A percentile compares a stretch with the other conserved stretches of the same genome.
These are phyloP conservation scores for Temnothorax longispinosus DNA, from an alignment of 1,140 invertebrate species.

Conservation along the genomic window DNA sequence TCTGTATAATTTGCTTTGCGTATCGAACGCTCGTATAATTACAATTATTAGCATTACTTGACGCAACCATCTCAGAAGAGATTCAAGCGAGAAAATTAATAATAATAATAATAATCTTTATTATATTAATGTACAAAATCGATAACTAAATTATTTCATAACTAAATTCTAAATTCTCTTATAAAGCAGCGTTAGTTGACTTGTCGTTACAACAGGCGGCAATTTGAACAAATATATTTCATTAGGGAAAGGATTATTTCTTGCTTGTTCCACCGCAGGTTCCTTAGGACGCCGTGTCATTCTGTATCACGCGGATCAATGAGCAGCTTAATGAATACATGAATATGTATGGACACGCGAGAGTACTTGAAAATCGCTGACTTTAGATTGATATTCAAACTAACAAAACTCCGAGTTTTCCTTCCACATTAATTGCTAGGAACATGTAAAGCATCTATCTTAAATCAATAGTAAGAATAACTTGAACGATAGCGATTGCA, in stretches of 20 bases:
- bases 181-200: background rate
- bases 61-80: background rate
- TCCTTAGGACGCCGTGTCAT: background rate
- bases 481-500: background rate
- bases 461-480: background rate
- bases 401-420: background rate
- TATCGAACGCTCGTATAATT: background rate
- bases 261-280: background rate
- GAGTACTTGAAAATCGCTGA: constrained; percentile 30
- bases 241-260: background rate
- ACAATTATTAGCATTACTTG: background rate
- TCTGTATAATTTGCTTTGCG: background rate
- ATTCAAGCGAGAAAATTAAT: background rate
- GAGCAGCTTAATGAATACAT: constrained; percentile 33
- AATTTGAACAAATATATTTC: background rate
- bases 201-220: background rate
- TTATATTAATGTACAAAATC: background rate
- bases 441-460: background rate
- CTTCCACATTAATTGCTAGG: background rate
- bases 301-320: background rate
- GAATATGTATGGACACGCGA: constrained; percentile 31
- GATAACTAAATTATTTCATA: background rate
- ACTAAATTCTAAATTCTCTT: background rate
- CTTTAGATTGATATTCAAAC: constrained; percentile 18
- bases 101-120: background rate